Evolutionary conservation across 1,140 invertebrate species (phyloP).

Genomic region (Octopus bimaculoides): DNA sequence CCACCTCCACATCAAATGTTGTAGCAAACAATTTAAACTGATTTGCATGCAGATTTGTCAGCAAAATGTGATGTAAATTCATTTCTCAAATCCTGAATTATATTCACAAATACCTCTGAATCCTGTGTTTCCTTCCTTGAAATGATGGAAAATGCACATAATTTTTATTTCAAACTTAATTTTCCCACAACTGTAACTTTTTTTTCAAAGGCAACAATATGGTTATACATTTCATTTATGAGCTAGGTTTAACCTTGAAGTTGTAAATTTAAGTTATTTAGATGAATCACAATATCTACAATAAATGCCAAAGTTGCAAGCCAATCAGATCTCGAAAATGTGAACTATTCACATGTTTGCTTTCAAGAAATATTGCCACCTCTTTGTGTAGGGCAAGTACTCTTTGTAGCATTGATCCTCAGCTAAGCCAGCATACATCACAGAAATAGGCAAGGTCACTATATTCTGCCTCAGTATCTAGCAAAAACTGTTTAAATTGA

Average conservation of each 20-base stretch:
- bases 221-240: not conserved
- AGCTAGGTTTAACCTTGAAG: not conserved
- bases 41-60: not conserved
- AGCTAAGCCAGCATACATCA: slow-evolving; percentile 6
- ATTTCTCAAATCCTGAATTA: slow-evolving; percentile 1
- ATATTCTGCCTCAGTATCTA: slow-evolving; percentile 4
- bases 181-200: slow-evolving; percentile 4
- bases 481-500: slow-evolving; percentile 4
- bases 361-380: slow-evolving; percentile 4
- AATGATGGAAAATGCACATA: not conserved
- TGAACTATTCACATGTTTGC: not conserved
- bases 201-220: slow-evolving; percentile 1
- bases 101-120: not conserved
- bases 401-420: slow-evolving; percentile 4
- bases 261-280: not conserved
- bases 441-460: not conserved
- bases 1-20: not conserved
- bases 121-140: slow-evolving; percentile 1
- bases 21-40: slow-evolving; percentile 4
- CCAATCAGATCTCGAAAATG: slow-evolving; percentile 1
- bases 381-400: slow-evolving; percentile 3
- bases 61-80: not conserved
- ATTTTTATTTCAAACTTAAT: slow-evolving; percentile 1
- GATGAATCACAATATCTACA: slow-evolving; percentile 3
- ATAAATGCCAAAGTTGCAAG: slow-evolving; percentile 4